Evolutionary conservation across 2,797 vertebrate genomes (phyloP).

Genomic region (Leuciscus waleckii): DNA sequence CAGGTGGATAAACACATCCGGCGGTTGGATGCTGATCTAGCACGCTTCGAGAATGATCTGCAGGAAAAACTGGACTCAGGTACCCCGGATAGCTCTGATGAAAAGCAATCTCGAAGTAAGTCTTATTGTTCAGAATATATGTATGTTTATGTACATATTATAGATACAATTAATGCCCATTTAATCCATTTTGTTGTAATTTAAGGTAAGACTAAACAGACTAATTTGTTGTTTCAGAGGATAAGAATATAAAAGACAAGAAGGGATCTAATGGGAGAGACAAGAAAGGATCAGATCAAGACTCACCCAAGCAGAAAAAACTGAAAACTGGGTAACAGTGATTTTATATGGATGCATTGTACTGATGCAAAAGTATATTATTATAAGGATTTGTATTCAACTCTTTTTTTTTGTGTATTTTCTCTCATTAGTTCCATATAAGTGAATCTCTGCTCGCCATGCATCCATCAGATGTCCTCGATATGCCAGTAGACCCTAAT

Average conservation of each 20-base stretch:
- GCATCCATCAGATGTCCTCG: conserved; percentile 96
- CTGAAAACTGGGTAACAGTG: conserved; percentile 43
- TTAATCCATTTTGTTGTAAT: not conserved
- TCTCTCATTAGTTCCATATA: conserved; percentile 52
- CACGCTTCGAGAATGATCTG: conserved; percentile 95
- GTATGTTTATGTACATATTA: not conserved
- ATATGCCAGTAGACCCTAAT: conserved; percentile 99
- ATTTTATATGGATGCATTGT: not conserved
- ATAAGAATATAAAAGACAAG: conserved; percentile 53
- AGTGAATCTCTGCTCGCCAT: conserved; percentile 94
- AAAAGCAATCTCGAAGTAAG: conserved; percentile 55
- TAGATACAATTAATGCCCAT: not conserved
- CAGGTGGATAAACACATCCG: conserved; percentile 98
- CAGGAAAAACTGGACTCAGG: conserved; percentile 86
- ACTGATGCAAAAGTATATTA: not conserved
- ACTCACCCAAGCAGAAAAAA: conserved; percentile 52
- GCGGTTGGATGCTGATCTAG: conserved; percentile 94
- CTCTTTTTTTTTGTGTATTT: not conserved
- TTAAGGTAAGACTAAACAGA: not conserved
- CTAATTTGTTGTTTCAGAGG: conserved; percentile 30
- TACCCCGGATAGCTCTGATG: conserved; percentile 42
- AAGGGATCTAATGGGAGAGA: conserved; percentile 33
- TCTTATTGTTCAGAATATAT: not conserved
- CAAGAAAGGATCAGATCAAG: conserved; percentile 46
- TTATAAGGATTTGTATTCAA: not conserved